Percentiles rank a stretch among this genome's conserved stretches.
phyloP scores from a whole-genome alignment of 1,140 invertebrate species.

The Chlorops oryzae region DNA sequence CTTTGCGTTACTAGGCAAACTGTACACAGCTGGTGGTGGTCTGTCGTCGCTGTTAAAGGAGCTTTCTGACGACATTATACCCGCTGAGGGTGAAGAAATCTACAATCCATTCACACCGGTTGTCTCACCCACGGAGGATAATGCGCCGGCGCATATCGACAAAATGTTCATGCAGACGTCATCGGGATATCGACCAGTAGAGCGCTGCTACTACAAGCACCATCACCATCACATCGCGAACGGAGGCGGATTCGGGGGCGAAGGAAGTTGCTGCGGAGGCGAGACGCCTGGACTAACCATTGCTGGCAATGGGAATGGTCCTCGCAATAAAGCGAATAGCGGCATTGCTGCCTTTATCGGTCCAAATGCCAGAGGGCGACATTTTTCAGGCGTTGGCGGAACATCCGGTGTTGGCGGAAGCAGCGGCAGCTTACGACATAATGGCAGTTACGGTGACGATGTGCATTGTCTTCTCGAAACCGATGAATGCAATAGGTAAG shows the following conservation, averaged over 20 bases:
- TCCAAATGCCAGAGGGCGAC: background rate
- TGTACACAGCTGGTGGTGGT: constrained; percentile 43
- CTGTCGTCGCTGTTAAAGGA: constrained; percentile 45
- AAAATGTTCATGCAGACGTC: constrained; percentile 49
- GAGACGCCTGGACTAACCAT: too few relatives aligned
- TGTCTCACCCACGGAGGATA: constrained; percentile 46
- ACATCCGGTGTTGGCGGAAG: constrained; percentile 8
- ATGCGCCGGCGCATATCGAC: constrained; percentile 44
- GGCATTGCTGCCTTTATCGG: constrained; percentile 22
- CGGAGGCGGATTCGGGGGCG: constrained; percentile 16
- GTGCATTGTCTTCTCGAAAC: constrained; percentile 37
- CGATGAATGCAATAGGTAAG: constrained; percentile 37
- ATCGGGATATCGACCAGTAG: constrained; percentile 46
- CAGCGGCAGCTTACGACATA: constrained; percentile 18
- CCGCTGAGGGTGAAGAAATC: constrained; percentile 43
- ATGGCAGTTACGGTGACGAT: constrained; percentile 38
- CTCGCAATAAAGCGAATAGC: constrained; percentile 9
- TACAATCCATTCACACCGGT: constrained; percentile 49
- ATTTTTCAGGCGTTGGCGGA: constrained; percentile 1
- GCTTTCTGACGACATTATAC: constrained; percentile 45
- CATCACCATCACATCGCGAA: constrained; percentile 43
- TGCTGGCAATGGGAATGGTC: constrained; percentile 1
- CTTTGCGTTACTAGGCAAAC: constrained; percentile 28
- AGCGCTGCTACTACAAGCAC: constrained; percentile 45
- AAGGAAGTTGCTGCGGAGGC: constrained; percentile 10